These are phyloP conservation scores for Oppia nitens DNA, from an alignment of 1,140 invertebrate genomes.

Conservation along the genomic window DNA sequence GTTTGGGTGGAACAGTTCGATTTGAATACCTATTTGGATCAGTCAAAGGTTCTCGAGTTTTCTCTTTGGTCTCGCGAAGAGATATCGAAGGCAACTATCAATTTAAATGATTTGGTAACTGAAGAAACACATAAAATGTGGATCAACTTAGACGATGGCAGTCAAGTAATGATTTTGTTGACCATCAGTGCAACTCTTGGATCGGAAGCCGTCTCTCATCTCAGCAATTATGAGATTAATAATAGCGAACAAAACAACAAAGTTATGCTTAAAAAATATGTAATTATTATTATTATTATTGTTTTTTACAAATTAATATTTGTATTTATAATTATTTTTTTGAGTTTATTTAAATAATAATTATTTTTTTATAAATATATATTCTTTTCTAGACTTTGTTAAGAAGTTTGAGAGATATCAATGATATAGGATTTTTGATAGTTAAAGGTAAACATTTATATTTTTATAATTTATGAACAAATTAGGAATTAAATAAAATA, in stretches of 20 bases:
- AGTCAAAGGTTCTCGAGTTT: conserved; percentile 66
- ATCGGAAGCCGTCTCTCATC: conserved; percentile 74
- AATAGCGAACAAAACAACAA: conserved; percentile 51
- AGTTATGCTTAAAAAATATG: conserved; percentile 54
- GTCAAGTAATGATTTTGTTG: conserved; percentile 67
- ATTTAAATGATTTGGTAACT: conserved; percentile 61
- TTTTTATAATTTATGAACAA: too few species aligned
- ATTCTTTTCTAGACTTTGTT: conserved; percentile 1
- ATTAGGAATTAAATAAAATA: too few species aligned
- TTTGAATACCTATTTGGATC: conserved; percentile 82
- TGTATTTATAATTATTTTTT: background rate
- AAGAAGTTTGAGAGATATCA: conserved; percentile 26
- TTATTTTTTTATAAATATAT: conserved; percentile 3
- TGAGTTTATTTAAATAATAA: background rate
- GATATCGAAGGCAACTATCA: conserved; percentile 68
- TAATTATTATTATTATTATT: conserved; percentile 28
- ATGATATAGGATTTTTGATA: conserved; percentile 31
- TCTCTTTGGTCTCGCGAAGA: conserved; percentile 70
- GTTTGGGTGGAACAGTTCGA: conserved; percentile 96
- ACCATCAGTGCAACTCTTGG: conserved; percentile 88
- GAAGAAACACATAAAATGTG: conserved; percentile 81
- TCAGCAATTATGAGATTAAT: conserved; percentile 62
- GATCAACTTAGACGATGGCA: conserved; percentile 71
- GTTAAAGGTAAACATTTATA: conserved; percentile 28
- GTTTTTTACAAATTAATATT: conserved; percentile 17